Percentiles rank a stretch among this genome's conserved stretches.
phyloP scores from a whole-genome alignment of 2,113 vertebrate genomes.

The Colossoma macropomum region DNA sequence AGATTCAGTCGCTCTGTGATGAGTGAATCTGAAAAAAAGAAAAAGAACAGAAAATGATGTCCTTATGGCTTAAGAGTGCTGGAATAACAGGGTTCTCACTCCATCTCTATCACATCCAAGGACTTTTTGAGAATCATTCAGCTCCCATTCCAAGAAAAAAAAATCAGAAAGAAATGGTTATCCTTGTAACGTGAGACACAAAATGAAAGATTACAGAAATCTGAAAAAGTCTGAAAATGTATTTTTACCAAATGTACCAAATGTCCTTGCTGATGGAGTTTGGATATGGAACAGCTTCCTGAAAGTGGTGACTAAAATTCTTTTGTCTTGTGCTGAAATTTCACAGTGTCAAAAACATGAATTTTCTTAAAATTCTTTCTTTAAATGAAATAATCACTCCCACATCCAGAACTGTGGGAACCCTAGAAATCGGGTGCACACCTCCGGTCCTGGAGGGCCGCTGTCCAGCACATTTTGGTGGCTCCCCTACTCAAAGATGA shows the following conservation, averaged over 20 bases:
- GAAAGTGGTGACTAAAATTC: background rate
- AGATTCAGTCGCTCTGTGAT: conserved; percentile 21
- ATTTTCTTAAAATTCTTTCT: background rate
- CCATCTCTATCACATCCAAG: background rate
- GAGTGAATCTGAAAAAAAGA: conserved; percentile 35
- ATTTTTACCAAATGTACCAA: background rate
- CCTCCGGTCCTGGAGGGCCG: no score
- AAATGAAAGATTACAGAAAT: background rate
- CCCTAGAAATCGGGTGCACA: no score
- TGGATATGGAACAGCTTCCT: background rate
- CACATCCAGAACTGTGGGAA: conserved; percentile 4
- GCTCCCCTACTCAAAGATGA: no score
- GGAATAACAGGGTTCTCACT: conserved; percentile 60
- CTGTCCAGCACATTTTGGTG: no score
- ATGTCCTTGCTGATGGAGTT: background rate
- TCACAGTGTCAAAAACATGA: background rate
- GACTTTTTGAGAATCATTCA: background rate
- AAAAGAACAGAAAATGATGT: conserved; percentile 66
- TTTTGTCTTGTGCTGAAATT: conserved; percentile 45
- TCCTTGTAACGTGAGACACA: background rate
- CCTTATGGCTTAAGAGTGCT: conserved; percentile 75
- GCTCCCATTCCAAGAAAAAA: background rate
- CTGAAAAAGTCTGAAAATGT: background rate
- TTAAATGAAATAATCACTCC: background rate
- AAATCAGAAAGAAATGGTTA: background rate